These are phyloP conservation scores for Drosophila suboccidentalis DNA, from an alignment of 2,888 invertebrate species.

Conservation along the genomic window DNA sequence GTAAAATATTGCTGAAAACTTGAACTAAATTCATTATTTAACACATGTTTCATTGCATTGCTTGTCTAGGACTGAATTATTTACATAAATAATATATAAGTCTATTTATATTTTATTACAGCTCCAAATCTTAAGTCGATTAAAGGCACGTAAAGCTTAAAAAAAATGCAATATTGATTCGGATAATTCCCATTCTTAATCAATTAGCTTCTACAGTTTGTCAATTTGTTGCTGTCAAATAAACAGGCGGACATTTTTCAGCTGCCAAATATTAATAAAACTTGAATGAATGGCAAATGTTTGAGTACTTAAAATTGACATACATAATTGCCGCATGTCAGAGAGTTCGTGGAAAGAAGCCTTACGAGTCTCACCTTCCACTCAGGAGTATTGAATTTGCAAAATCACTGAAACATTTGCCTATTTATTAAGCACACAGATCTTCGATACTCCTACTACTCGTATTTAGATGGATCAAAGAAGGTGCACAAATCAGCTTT, in stretches of 20 bases:
- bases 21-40: constrained; percentile 25
- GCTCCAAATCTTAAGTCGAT: neutral
- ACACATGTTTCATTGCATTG: constrained; percentile 14
- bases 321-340: constrained; percentile 3
- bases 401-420: neutral
- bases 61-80: too few species aligned
- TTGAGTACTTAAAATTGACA: constrained; percentile 11
- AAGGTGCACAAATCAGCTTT: too few species aligned
- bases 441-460: neutral
- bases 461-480: too few species aligned
- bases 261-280: constrained; percentile 14
- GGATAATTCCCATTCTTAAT: constrained; percentile 1
- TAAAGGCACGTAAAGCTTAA: neutral
- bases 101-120: neutral
- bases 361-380: neutral
- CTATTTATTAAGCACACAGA: neutral
- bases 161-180: neutral
- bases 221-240: neutral
- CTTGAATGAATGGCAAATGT: constrained; percentile 12
- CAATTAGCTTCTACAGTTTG: constrained; percentile 1
- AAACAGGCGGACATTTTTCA: neutral
- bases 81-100: neutral
- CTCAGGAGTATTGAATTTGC: neutral
- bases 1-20: constrained; percentile 4
- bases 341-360: neutral